These are phyloP conservation scores for Salvelinus alpinus DNA, from an alignment of 2,113 vertebrate species.

Conservation along the genomic window DNA sequence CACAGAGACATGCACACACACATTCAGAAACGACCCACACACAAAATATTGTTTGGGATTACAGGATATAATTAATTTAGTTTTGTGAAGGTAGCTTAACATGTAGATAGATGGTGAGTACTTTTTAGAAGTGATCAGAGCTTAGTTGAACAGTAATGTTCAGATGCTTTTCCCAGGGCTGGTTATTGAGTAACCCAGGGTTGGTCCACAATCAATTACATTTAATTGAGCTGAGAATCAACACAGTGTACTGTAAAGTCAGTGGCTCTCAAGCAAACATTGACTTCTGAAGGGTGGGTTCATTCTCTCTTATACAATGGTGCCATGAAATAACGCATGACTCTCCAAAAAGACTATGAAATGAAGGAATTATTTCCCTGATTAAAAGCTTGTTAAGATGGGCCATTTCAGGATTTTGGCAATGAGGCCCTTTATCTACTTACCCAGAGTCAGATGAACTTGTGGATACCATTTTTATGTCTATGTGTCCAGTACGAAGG, in stretches of 20 bases:
- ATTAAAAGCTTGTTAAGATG: conserved; percentile 4
- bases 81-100: neutral
- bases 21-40: conserved; percentile 22
- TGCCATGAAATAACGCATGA: conserved; percentile 4
- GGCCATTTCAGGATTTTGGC: too few species aligned
- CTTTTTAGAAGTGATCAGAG: conserved; percentile 38
- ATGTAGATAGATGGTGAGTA: neutral
- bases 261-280: conserved; percentile 30
- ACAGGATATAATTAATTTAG: conserved; percentile 11
- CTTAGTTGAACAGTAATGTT: conserved; percentile 37
- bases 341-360: neutral
- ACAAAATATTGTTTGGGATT: conserved; percentile 15
- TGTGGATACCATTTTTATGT: too few species aligned
- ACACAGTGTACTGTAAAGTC: conserved; percentile 35
- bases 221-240: conserved; percentile 60
- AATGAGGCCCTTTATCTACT: neutral
- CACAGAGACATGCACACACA: too few species aligned
- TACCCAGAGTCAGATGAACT: too few species aligned
- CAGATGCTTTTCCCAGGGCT: conserved; percentile 27
- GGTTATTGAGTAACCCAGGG: conserved; percentile 48
- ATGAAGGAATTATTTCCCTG: conserved; percentile 4
- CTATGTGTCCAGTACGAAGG: too few species aligned
- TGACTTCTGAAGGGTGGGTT: conserved; percentile 13
- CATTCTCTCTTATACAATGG: conserved; percentile 7
- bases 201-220: conserved; percentile 50